phyloP scores from a whole-genome alignment of 2,113 vertebrate species.

The Chunga burmeisteri region DNA sequence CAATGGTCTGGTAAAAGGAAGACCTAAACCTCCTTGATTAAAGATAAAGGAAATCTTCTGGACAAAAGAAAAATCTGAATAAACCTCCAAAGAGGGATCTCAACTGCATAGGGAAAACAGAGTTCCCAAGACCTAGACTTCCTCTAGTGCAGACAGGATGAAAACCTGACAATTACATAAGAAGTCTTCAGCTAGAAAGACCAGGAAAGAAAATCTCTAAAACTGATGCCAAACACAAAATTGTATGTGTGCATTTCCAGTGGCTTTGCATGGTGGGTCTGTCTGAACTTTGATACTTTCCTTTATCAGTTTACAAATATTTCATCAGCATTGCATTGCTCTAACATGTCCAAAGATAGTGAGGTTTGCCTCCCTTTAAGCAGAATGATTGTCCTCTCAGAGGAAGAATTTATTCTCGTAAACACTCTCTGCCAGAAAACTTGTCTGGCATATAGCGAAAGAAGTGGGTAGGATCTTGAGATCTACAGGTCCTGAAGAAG shows the following conservation, averaged over 20 bases:
- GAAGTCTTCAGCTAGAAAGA: not conserved
- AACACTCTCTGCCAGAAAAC: not conserved
- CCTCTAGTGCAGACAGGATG: not conserved
- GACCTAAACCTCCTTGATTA: not conserved
- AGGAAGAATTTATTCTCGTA: not conserved
- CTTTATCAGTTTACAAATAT: not conserved
- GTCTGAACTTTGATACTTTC: not conserved
- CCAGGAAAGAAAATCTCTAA: not conserved
- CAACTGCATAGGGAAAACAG: not conserved
- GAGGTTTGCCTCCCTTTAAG: not conserved
- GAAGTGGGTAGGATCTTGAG: not conserved
- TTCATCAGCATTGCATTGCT: not conserved
- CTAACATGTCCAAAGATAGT: not conserved
- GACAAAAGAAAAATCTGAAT: not conserved
- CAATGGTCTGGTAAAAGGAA: not conserved
- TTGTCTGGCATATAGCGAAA: not conserved
- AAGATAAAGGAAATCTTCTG: not conserved
- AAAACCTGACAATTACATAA: not conserved
- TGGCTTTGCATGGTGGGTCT: not conserved
- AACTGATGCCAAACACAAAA: not conserved
- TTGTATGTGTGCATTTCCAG: not conserved
- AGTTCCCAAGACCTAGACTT: not conserved
- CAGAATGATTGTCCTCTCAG: not conserved
- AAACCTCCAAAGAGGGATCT: not conserved
- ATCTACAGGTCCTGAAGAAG: not conserved